These are phyloP conservation scores for Microctonus brassicae DNA, from an alignment of 2,888 invertebrate genomes.

Conservation along the genomic window DNA sequence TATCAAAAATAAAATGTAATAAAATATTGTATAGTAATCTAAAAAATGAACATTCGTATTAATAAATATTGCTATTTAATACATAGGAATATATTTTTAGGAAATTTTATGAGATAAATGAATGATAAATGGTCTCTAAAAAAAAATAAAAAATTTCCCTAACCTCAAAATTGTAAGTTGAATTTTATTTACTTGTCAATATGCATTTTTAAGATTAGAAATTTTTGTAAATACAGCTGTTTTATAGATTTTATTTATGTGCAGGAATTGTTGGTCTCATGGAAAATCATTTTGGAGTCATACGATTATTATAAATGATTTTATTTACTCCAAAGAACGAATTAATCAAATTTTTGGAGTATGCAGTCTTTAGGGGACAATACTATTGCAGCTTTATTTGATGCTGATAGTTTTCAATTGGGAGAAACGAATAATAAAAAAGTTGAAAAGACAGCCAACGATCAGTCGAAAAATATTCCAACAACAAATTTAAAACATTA, in stretches of 20 bases:
- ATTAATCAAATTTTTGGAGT: neutral
- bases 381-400: slow-evolving; percentile 44
- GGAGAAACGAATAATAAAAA: neutral
- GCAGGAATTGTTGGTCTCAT: neutral
- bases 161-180: slow-evolving; percentile 15
- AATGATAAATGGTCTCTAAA: neutral
- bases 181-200: neutral
- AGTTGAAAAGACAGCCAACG: slow-evolving; percentile 1
- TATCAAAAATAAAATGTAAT: too few species aligned
- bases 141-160: neutral
- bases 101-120: neutral
- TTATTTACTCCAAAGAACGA: neutral
- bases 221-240: neutral
- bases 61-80: neutral
- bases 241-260: neutral
- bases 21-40: neutral
- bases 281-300: neutral
- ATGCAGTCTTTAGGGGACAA: slow-evolving; percentile 50
- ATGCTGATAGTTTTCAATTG: slow-evolving; percentile 26
- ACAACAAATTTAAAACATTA: slow-evolving; percentile 8
- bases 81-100: neutral
- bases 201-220: neutral
- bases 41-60: neutral
- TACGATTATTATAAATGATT: neutral
- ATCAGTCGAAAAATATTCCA: slow-evolving; percentile 25